Base-by-base conservation (phyloP, 1,140 invertebrate genomes). In the Conus betulinus region DNA sequence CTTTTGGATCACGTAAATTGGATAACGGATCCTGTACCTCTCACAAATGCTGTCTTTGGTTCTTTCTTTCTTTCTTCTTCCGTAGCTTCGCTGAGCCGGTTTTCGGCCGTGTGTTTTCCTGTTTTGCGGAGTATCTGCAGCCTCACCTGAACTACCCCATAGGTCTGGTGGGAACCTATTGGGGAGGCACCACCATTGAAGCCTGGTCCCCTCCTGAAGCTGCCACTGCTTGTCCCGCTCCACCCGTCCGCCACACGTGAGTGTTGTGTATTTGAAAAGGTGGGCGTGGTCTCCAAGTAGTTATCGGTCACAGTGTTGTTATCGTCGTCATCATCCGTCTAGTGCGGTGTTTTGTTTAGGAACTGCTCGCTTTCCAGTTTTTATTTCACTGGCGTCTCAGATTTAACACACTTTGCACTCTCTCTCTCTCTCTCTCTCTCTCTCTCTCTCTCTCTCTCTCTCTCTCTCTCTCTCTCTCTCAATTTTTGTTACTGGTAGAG, bases 171-270 rank as follows among this genome's bases (percentile, higher is more conserved):
- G 90, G 92, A 17, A 89, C 93, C 5, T 85, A 88, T 39, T 94
- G 92, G 91, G 93, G 92, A 27, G 94, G 94, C 0, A 94, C 93
- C n/a, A 60, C 84, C 15, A 91, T 94, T 15, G 91, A 94, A 51
- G 90, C 91, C 6, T 95, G 94, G 94, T 93, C 92, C 2, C 92
- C 93, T 7, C 91, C 91, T 11, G 90, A 92, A 81, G 93, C 91
- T 23, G 7, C 93, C 3, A 57, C 87, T 7, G 81, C 84, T 5
- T 90, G 90, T 81, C 81, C 88, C 25, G 79, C 57, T 20, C 7
- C 57, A 5, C 39, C 52, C 5, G 20, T 55, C 53, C 17, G 0
- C 52, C 52, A 83, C 23, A 8, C 10, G 25, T 71, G 11, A 71
- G 67, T 71, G 0, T 7, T 55, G 57, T 15, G 39, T 39, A 3